A percentile compares a stretch with the other conserved stretches of the same genome.
Conservation (phyloP, 2,113 vertebrate species). For the Zootoca vivipara region DNA sequence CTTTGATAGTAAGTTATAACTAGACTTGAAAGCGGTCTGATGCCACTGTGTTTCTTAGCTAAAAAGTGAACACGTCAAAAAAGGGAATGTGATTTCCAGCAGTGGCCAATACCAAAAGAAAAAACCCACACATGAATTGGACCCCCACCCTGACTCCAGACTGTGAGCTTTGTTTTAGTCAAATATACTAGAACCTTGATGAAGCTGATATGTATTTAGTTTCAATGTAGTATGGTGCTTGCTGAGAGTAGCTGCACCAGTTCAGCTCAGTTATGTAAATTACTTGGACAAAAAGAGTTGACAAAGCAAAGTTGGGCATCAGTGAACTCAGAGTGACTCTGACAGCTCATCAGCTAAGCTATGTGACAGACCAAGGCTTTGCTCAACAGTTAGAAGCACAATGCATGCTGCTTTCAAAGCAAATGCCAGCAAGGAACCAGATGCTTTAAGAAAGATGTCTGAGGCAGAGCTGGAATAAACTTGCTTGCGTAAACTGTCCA, state of each 20-base stretch:
- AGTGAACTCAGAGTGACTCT: constrained; percentile 45
- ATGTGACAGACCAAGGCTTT: constrained; percentile 62
- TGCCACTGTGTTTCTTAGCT: background rate
- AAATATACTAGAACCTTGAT: background rate
- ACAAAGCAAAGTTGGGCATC: constrained; percentile 36
- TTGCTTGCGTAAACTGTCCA: background rate
- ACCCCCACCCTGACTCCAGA: background rate
- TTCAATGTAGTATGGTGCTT: constrained; percentile 20
- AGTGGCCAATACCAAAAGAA: background rate
- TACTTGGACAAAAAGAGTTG: constrained; percentile 35
- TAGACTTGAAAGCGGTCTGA: background rate
- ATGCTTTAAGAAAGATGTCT: constrained; percentile 56
- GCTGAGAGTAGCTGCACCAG: constrained; percentile 6
- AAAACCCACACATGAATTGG: background rate
- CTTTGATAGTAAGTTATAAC: background rate
- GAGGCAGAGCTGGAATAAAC: constrained; percentile 21
- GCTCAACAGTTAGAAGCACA: constrained; percentile 52
- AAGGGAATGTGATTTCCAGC: background rate
- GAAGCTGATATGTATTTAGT: background rate
- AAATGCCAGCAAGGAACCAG: constrained; percentile 55
- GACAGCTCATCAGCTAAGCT: constrained; percentile 41
- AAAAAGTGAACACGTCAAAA: background rate
- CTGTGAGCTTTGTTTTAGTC: background rate
- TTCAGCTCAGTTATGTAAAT: constrained; percentile 32
- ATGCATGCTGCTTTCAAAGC: constrained; percentile 58